A percentile compares a stretch with the other conserved stretches of the same genome.
Evolutionary conservation across 2,888 invertebrate species (phyloP).

Genomic region (Drosophila pseudotakahashii): DNA sequence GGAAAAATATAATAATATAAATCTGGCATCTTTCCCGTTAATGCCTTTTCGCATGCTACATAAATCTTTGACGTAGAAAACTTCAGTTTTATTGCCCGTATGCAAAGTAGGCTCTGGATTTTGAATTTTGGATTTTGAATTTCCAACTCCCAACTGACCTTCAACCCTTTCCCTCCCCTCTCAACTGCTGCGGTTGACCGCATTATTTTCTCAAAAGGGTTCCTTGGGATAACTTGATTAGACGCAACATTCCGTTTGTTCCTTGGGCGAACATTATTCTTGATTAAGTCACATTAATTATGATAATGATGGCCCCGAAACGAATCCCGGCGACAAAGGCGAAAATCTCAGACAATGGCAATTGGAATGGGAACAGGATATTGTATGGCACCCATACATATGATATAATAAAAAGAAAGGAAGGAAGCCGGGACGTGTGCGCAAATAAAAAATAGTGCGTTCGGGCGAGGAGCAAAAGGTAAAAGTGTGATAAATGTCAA

Average conservation of each 20-base stretch:
- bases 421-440: conserved; percentile 57
- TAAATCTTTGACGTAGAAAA: conserved; percentile 68
- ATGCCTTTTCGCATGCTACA: conserved; percentile 59
- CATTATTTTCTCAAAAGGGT: conserved; percentile 53
- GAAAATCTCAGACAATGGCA: conserved; percentile 55
- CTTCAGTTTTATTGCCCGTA: conserved; percentile 70
- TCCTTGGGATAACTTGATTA: conserved; percentile 68
- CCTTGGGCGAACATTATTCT: conserved; percentile 73
- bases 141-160: too few species aligned
- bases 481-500: conserved; percentile 81
- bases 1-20: conserved; percentile 1
- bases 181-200: conserved; percentile 79
- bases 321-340: conserved; percentile 59
- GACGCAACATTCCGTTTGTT: conserved; percentile 27
- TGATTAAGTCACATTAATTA: conserved; percentile 82
- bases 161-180: not conserved
- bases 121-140: not conserved
- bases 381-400: conserved; percentile 45
- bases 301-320: conserved; percentile 76
- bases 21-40: conserved; percentile 29
- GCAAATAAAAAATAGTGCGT: conserved; percentile 64
- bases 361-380: conserved; percentile 81
- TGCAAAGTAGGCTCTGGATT: conserved; percentile 61
- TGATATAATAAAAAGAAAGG: conserved; percentile 16
- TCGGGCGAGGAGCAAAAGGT: conserved; percentile 24